A percentile compares a stretch with the other conserved stretches of the same genome.
These are phyloP conservation scores for Paedocypris micromegethes DNA, from an alignment of 2,797 vertebrate genomes.

Conservation along the genomic window DNA sequence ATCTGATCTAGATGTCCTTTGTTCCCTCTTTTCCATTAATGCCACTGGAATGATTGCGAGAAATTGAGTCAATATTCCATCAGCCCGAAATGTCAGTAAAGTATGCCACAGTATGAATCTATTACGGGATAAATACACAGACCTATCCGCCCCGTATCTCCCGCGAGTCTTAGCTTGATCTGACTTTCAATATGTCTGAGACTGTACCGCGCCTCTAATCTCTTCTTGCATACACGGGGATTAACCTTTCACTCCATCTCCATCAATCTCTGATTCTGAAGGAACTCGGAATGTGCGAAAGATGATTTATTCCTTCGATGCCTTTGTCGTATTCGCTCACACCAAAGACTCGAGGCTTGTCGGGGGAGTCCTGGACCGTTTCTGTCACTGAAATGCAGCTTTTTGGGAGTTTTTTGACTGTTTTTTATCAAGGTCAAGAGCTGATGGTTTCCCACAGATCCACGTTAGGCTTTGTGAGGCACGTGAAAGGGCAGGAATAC, in stretches of 20 bases:
- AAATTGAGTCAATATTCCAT: conserved; percentile 21
- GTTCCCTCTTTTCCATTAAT: background rate
- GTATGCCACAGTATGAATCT: conserved; percentile 20
- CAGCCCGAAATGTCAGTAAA: conserved; percentile 30
- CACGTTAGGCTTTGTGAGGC: too few relatives aligned
- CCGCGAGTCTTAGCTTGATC: conserved; percentile 16
- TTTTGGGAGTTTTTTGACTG: too few relatives aligned
- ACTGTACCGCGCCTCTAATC: conserved; percentile 27
- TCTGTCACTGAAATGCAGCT: conserved; percentile 19
- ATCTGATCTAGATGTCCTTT: background rate
- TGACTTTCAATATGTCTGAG: conserved; percentile 20
- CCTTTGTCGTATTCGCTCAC: conserved; percentile 10
- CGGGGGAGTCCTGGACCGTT: conserved; percentile 8
- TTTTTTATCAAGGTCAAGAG: too few relatives aligned
- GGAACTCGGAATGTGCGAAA: conserved; percentile 13
- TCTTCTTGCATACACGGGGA: conserved; percentile 25
- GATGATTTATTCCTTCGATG: conserved; percentile 28
- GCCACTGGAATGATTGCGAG: conserved; percentile 1
- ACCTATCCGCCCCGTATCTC: conserved; percentile 5
- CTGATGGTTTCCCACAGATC: too few relatives aligned
- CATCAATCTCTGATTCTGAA: conserved; percentile 12
- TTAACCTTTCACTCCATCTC: conserved; percentile 24
- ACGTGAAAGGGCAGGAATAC: too few relatives aligned
- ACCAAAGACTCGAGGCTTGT: conserved; percentile 7
- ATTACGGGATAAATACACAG: conserved; percentile 4